Evolutionary conservation across 2,888 invertebrate species (phyloP).

Genomic region (Tiliacea aurago): DNA sequence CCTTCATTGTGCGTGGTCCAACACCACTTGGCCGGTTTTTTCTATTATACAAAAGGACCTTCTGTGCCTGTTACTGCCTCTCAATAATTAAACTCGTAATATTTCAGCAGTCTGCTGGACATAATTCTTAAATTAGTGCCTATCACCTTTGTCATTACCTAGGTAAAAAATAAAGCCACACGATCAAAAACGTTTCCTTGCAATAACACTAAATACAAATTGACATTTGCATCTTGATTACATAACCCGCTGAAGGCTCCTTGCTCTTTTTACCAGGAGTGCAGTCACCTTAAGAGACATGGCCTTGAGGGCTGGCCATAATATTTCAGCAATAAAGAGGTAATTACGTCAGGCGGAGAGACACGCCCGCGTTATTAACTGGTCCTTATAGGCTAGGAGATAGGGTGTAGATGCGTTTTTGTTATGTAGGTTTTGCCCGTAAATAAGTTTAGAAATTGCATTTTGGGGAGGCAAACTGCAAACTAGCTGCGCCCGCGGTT

Average conservation of each 20-base stretch:
- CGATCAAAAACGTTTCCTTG: slow-evolving; percentile 11
- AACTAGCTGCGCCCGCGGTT: too few species aligned
- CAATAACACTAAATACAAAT: slow-evolving; percentile 40
- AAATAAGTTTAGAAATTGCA: neutral
- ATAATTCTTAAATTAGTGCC: neutral
- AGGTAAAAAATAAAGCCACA: neutral
- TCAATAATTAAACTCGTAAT: neutral
- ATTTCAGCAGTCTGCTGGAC: neutral
- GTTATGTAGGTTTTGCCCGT: neutral
- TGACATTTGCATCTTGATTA: slow-evolving; percentile 54
- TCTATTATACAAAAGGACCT: too few species aligned
- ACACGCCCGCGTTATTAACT: slow-evolving; percentile 59
- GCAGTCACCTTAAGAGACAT: slow-evolving; percentile 52
- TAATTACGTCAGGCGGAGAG: slow-evolving; percentile 61
- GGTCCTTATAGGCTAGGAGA: slow-evolving; percentile 53
- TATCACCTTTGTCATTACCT: neutral
- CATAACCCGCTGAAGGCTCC: slow-evolving; percentile 39
- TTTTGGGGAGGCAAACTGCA: neutral
- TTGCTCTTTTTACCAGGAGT: slow-evolving; percentile 56
- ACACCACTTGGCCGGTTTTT: too few species aligned
- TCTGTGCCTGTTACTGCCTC: too few species aligned
- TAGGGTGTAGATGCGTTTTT: neutral
- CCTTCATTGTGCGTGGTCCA: too few species aligned
- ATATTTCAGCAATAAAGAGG: slow-evolving; percentile 70
- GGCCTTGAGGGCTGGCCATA: slow-evolving; percentile 55